Evolutionary conservation across 2,888 invertebrate species (phyloP), one percentile per base, ranked within the genome.

Genomic region (Drosophila acutilabella): DNA sequence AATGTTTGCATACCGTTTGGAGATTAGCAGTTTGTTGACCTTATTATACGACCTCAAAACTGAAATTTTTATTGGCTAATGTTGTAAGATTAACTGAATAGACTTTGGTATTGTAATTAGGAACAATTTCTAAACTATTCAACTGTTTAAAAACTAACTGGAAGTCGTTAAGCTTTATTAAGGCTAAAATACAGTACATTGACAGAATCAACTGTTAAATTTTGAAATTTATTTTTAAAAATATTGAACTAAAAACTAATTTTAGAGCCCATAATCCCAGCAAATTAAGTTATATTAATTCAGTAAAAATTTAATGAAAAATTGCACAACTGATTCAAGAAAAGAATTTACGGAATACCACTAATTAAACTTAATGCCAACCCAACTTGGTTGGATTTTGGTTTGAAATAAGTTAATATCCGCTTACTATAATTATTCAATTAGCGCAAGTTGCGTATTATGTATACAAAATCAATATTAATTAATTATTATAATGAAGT

Each of bases 401-500:
- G 33, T 11, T 16, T 57, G 33, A 11, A 38, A 20, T 47, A 40
- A 11, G 47, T 38, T 48, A 40, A 59, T 59, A 58, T 58, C 40
- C 47, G 57, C 48, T 40, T 16, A 30, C 26, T 36, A 48, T 26
- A 38, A 13, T 58, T 16, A 48, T 13, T 38, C 40, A 48, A 52
- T 16, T n/a, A 45, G 23, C 16, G 11, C 51, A 50, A 71, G 78
- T 84, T 70, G 67, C 45, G 48, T 59, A 64, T 71, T 67, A 66
- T 65, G 64, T 61, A 54, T 48, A 44, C 60, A 52, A 64, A 79
- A 72, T 71, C 68, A 68, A 75, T 78, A 75, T 68, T 76, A 69
- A 72, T 71, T 80, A 78, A 64, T 69, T 74, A 85, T 68, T 70
- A 56, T 74, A 64, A 59, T 23, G 44, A 50, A 72, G 65, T 52